phyloP scores from a whole-genome alignment of 2,888 invertebrate genomes.

The Pardosa pseudoannulata region DNA sequence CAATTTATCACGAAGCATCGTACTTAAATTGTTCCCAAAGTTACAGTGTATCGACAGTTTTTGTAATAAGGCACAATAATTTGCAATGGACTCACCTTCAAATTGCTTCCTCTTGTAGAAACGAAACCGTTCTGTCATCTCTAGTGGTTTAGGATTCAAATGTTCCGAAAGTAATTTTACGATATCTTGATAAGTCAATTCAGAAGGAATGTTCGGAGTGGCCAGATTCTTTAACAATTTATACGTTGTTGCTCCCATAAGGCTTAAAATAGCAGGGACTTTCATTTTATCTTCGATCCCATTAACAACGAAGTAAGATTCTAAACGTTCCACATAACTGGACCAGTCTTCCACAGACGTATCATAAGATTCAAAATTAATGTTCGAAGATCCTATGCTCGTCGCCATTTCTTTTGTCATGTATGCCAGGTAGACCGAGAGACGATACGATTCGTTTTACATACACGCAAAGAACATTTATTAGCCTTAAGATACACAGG shows the following conservation, averaged over 20 bases:
- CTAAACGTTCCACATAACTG: slow-evolving; percentile 41
- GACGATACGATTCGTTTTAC: slow-evolving; percentile 44
- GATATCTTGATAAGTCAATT: slow-evolving; percentile 41
- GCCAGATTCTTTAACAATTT: slow-evolving; percentile 40
- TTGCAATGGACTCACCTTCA: slow-evolving; percentile 46
- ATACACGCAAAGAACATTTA: slow-evolving; percentile 41
- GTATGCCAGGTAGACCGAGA: slow-evolving; percentile 45
- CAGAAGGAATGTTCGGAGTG: slow-evolving; percentile 40
- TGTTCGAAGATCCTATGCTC: slow-evolving; percentile 43
- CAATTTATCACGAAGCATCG: slow-evolving; percentile 49
- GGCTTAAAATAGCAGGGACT: slow-evolving; percentile 41
- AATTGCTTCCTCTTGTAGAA: slow-evolving; percentile 51
- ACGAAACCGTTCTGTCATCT: slow-evolving; percentile 44
- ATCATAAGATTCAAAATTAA: too few species aligned
- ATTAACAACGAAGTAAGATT: slow-evolving; percentile 40
- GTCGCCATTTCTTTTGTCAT: slow-evolving; percentile 47
- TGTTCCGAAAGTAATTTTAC: slow-evolving; percentile 42
- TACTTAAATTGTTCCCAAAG: slow-evolving; percentile 56
- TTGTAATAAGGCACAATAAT: slow-evolving; percentile 50
- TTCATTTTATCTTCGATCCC: slow-evolving; percentile 40
- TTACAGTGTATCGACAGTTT: slow-evolving; percentile 53
- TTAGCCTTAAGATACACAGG: slow-evolving; percentile 40
- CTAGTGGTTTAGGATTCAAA: slow-evolving; percentile 40
- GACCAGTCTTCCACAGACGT: too few species aligned
- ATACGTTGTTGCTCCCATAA: slow-evolving; percentile 40